phyloP scores from a whole-genome alignment of 2,797 vertebrate genomes.

The Typhlichthys eigenmanni region DNA sequence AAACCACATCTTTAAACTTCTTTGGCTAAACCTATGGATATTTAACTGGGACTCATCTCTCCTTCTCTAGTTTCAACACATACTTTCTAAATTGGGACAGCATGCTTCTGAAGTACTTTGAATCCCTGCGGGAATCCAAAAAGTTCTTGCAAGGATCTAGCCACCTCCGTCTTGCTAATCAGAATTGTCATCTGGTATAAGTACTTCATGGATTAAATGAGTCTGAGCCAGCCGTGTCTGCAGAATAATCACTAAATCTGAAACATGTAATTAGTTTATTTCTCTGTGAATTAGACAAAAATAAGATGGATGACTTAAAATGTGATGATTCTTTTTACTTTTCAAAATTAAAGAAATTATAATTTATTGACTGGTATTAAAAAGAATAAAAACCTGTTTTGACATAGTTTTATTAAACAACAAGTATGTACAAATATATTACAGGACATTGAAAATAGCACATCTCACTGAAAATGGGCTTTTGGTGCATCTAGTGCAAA shows the following conservation, averaged over 20 bases:
- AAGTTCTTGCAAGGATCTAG: conserved; percentile 3
- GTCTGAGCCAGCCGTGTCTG: conserved; percentile 13
- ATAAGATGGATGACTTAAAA: conserved; percentile 31
- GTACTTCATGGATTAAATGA: conserved; percentile 25
- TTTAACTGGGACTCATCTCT: conserved; percentile 3
- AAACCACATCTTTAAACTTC: too few relatives aligned
- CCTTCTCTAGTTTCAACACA: too few relatives aligned
- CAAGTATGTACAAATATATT: conserved; percentile 71
- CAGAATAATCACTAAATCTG: conserved; percentile 37
- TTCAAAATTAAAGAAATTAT: not conserved
- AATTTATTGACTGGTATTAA: not conserved
- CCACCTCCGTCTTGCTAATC: conserved; percentile 10
- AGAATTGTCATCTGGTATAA: conserved; percentile 19
- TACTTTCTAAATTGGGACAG: too few relatives aligned
- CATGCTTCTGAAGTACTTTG: too few relatives aligned
- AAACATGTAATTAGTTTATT: conserved; percentile 32
- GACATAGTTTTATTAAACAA: conserved; percentile 71
- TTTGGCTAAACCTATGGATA: too few relatives aligned
- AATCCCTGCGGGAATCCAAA: not conserved
- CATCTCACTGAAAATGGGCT: conserved; percentile 66
- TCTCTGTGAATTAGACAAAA: conserved; percentile 26
- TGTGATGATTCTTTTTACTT: conserved; percentile 4
- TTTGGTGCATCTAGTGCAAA: conserved; percentile 66
- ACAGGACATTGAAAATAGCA: conserved; percentile 73
- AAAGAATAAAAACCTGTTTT: conserved; percentile 3